A percentile compares a stretch with the other conserved stretches of the same genome.
Evolutionary conservation across 2,113 vertebrate species (phyloP).

Genomic region (Vireo altiloquus): DNA sequence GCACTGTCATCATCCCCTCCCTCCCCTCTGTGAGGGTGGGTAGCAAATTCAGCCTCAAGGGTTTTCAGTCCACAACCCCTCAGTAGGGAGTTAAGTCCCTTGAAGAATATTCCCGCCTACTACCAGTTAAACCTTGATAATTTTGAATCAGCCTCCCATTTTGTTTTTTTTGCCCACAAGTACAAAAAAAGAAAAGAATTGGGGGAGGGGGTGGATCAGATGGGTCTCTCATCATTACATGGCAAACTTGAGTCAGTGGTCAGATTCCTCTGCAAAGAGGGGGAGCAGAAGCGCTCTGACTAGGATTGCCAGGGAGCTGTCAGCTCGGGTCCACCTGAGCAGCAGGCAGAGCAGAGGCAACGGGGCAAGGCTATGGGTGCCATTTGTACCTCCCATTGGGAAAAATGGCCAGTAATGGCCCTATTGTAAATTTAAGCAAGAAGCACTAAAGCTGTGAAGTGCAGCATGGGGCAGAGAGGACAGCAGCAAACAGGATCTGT

Average conservation of each 20-base stretch:
- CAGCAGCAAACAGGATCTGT: neutral
- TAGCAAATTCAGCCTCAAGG: neutral
- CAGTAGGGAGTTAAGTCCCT: neutral
- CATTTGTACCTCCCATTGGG: neutral
- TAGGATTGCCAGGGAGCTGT: neutral
- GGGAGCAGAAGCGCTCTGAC: neutral
- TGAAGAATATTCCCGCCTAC: neutral
- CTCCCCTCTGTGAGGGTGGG: neutral
- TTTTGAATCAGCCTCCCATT: neutral
- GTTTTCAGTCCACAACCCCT: neutral
- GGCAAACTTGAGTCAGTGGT: neutral
- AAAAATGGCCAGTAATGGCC: neutral
- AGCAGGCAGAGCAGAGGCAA: neutral
- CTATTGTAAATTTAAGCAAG: conserved; percentile 27
- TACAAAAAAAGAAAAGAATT: too few species aligned
- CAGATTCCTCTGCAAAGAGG: neutral
- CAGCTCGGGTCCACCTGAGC: neutral
- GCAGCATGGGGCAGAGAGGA: neutral
- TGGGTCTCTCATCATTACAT: neutral
- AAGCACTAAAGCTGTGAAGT: neutral
- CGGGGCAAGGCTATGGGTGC: neutral
- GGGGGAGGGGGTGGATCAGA: rapidly evolving
- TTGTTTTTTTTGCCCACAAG: neutral
- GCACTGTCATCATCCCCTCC: neutral
- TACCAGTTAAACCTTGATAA: neutral